Evolutionary conservation across 2,888 invertebrate species (phyloP), one percentile per base, ranked within the genome.

Genomic region (Conomelus anceps): DNA sequence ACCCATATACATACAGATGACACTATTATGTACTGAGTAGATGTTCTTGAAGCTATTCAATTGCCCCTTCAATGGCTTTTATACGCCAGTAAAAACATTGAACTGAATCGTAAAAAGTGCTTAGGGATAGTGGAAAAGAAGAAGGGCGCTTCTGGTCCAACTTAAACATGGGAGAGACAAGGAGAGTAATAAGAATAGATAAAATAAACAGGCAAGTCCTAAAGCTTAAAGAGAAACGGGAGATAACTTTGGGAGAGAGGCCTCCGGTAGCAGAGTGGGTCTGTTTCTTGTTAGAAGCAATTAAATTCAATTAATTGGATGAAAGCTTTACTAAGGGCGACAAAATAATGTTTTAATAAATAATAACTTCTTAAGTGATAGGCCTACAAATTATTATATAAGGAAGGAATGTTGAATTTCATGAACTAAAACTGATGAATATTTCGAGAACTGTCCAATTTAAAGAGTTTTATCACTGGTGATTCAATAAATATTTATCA

Each of bases 51-150:
- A 86, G 86, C 86, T 24, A 86, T 86, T 86, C 86, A 86, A 86
- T 86, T 86, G 86, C 86, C 86, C 29, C 86, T 86, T 86, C 86
- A 86, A 29, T 86, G 86, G 86, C 26, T 29, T 86, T 86, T 86
- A 86, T 86, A 86, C 86, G 86, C 86, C 86, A 86, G 86, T 86
- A 86, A 86, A 86, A 86, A 23, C 86, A 86, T 86, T 86, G 29
- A 86, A 86, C 26, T 86, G 86, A 86, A 86, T 86, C 86, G 86
- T 86, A 86, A 86, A 86, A 86, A 86, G 86, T 86, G 86, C 26
- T 24, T 86, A 26, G 86, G 29, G 26, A 86, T 26, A 23, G 23
- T 86, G 86, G 22, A 86, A 22, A 23, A 23, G 86, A 23, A 86
- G 23, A 20, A 24, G 13, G 26, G 17, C n/a, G 86, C n/a, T 23